These are phyloP conservation scores for Malacoraja senta DNA, from an alignment of 2,797 vertebrate species.

Conservation along the genomic window DNA sequence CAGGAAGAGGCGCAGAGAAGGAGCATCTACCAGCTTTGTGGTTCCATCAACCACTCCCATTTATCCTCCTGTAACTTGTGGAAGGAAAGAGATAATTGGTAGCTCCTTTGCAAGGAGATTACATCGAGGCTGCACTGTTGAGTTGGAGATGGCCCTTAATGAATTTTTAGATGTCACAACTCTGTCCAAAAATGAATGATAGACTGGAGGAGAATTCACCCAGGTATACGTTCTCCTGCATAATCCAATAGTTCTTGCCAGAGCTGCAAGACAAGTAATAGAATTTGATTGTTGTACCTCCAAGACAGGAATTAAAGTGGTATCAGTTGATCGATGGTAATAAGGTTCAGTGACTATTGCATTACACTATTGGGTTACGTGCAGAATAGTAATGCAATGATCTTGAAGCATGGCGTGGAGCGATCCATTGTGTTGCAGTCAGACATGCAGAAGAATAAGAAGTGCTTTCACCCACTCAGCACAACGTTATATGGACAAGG, in stretches of 20 bases:
- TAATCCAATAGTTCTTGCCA: no score
- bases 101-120: not conserved
- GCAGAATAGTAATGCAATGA: not conserved
- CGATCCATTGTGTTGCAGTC: not conserved
- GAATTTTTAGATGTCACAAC: not conserved
- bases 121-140: not conserved
- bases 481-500: not conserved
- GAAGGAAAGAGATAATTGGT: not conserved
- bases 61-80: not conserved
- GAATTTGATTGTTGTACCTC: not conserved
- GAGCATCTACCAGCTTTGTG: not conserved
- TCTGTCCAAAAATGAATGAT: not conserved
- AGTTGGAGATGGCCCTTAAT: not conserved
- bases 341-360: not conserved
- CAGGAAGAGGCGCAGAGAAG: not conserved
- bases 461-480: not conserved
- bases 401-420: not conserved
- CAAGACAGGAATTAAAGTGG: not conserved
- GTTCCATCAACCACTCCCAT: not conserved
- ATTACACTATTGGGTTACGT: not conserved
- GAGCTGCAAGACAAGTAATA: not conserved
- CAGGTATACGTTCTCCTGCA: not conserved
- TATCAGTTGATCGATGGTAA: not conserved
- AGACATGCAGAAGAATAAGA: not conserved
- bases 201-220: not conserved